A percentile compares a stretch with the other conserved stretches of the same genome.
Evolutionary conservation across 2,113 vertebrate genomes (phyloP).

Genomic region (Cyprinodon variegatus): DNA sequence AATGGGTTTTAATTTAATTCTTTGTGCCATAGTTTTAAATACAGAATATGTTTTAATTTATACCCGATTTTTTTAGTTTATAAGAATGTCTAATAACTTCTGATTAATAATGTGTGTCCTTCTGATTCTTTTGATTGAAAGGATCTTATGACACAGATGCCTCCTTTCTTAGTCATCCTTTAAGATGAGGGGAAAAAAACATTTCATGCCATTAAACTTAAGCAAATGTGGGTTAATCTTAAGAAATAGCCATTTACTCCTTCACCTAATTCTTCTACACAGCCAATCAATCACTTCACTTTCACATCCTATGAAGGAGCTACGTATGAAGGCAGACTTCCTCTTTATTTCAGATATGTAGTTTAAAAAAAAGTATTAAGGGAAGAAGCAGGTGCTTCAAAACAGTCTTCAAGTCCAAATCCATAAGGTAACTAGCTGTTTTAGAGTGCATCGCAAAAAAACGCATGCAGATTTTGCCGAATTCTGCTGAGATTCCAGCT

Average conservation of each 20-base stretch:
- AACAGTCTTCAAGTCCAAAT: neutral
- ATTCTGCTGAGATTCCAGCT: neutral
- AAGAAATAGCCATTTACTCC: too few species aligned
- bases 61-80: neutral
- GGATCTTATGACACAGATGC: neutral
- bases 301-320: too few species aligned
- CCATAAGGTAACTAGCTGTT: neutral
- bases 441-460: neutral
- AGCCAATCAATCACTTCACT: too few species aligned
- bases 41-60: neutral
- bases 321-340: too few species aligned
- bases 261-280: too few species aligned
- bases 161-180: neutral
- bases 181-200: neutral
- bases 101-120: neutral
- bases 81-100: neutral
- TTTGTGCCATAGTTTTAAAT: neutral
- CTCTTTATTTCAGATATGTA: too few species aligned
- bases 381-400: too few species aligned
- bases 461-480: neutral
- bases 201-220: neutral
- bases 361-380: too few species aligned
- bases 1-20: too few species aligned
- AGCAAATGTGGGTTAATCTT: neutral
- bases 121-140: neutral